Base-by-base conservation (phyloP, 2,113 vertebrate species). In the Nothocercus nigrocapillus region DNA sequence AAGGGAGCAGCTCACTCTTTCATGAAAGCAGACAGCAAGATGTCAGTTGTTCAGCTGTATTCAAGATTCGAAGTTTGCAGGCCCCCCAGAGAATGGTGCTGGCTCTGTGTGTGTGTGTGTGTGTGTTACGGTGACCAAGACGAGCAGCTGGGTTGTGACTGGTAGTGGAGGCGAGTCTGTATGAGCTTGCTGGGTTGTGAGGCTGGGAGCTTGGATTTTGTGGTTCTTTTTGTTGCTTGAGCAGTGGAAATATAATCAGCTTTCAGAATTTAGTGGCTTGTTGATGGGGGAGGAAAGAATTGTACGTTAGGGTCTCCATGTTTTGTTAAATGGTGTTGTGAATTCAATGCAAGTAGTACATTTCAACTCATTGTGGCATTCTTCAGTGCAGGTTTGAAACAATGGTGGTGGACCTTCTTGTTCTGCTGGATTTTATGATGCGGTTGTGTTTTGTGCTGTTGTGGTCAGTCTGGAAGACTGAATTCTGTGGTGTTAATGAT, bases 271-370 rank as follows among this genome's bases (percentile, higher is more conserved):
- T 56, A 91, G 56, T 86, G 56, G 51, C 20, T 77, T 90, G 62
- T 74, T 74, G 63, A 27, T 30, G 58, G 7, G 22, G 74, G 63
- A 81, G 51, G 59, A 64, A 78, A 63, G 51, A 84, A 64, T 68
- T 32, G 9, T 58, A 15, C 45, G 34, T 69, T 9, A 88, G 76
- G 56, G 77, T 88, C 61, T 88, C 62, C 34, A 28, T 4, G 69
- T 90, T 95, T 91, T 89, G n/a, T 58, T 36, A 63, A 74, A 38
- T 9, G 67, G 34, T 72, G 62, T 85, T 90, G 74, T 94, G 87
- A 80, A 88, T 70, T 91, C 74, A 63, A 54, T 86, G 59, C 54
- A n/a, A 88, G 75, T 87, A 82, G 63, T 67, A 36, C 84, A 79
- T 94, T 61, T 45, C 86, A 72, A 59, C 53, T 89, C 80, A 63